These are phyloP conservation scores for Corvus hawaiiensis DNA, from an alignment of 2,113 vertebrate genomes.

Conservation along the genomic window DNA sequence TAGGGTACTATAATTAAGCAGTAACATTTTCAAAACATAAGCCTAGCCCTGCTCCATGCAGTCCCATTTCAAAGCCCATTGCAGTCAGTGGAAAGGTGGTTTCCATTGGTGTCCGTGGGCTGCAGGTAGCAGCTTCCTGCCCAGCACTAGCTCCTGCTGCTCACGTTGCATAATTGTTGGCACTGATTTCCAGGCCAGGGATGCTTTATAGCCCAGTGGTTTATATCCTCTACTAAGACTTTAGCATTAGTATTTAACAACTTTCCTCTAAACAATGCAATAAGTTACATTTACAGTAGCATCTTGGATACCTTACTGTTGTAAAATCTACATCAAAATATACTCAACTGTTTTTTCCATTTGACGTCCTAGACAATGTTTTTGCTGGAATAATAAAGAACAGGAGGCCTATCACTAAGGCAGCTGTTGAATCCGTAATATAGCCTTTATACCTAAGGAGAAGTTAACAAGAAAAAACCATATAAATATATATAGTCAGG, in stretches of 20 bases:
- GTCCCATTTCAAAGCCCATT: neutral
- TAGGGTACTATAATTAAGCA: neutral
- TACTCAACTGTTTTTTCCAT: conserved; percentile 80
- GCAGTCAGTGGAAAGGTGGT: neutral
- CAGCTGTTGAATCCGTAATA: conserved; percentile 86
- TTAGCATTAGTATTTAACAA: neutral
- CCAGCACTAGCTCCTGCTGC: neutral
- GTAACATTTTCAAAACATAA: neutral
- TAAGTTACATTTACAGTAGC: neutral
- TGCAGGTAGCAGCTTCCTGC: neutral
- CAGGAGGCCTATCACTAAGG: conserved; percentile 83
- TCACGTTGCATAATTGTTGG: neutral
- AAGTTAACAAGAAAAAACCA: neutral
- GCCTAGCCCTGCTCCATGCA: neutral
- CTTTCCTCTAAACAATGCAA: neutral
- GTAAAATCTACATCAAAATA: neutral
- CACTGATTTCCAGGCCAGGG: neutral
- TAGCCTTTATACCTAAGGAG: conserved; percentile 73
- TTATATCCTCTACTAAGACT: neutral
- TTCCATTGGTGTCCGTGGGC: neutral
- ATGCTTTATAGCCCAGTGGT: neutral
- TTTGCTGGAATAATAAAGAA: conserved; percentile 88
- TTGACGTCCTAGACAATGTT: conserved; percentile 58
- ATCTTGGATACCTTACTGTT: neutral
- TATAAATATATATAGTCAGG: neutral